Base-by-base conservation (phyloP, 2,113 vertebrate species). In the Lophochroa leadbeateri region DNA sequence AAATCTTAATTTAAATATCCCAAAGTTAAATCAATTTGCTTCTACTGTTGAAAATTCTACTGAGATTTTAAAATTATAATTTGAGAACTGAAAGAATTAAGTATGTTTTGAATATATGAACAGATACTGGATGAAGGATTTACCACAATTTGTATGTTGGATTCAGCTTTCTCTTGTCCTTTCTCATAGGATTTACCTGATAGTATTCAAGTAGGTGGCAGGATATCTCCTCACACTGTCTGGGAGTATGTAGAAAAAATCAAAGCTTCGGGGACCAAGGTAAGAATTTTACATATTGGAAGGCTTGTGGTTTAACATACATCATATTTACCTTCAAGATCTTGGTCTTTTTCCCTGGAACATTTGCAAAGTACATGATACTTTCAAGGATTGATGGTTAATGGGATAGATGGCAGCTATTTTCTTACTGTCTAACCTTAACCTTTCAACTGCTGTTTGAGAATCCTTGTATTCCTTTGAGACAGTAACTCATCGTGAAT, bases 231-330 rank as follows among this genome's bases (percentile, higher is more conserved):
- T 85, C 99, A 99, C 93, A 99, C 97, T 24, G 99, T 99, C 82
- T 99, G 99, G 99, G 99, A 99, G 96, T 99, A 99, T 90, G 98
- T 99, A 82, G 99, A 99, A 97, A 99, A 99, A 98, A 99, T 99
- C 88, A 99, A 99, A 95, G 99, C 99, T 87, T 99, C 99, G 50
- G 99, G 99, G 96, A 99, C 99, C 94, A 99, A 99, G 98, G 99
- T 99, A 96, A 95, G 82, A 71, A 79, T 43, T 75, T 37, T 50
- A 47, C 2, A 0, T 67, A 17, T 14, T 63, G 53, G 53, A 61
- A 58, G 37, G 13, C 37, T 90, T 86, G 13, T 43, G 90, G 6
- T 80, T 70, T 81, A 72, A 31, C 16, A 15, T 27, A 12, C 6
- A 13, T 69, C 27, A 37, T 69, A 5, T 55, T 87, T 13, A 37